phyloP scores from a whole-genome alignment of 2,797 vertebrate species.

The Coregonus suidteri region DNA sequence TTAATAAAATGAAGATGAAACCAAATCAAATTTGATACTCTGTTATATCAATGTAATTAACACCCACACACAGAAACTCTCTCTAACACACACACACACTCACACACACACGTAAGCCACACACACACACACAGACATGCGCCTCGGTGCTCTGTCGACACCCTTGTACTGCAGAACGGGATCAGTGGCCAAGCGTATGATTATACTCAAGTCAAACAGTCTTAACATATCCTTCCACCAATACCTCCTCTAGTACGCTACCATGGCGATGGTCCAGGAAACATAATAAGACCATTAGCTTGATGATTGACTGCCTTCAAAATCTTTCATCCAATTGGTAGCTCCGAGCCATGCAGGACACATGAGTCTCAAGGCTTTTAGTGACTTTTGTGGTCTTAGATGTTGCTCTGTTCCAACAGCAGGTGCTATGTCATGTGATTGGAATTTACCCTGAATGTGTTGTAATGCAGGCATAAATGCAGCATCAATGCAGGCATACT shows the following conservation, averaged over 20 bases:
- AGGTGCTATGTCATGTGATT: too few relatives aligned
- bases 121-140: constrained; percentile 8
- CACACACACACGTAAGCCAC: background rate
- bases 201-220: constrained; percentile 57
- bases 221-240: constrained; percentile 39
- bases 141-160: constrained; percentile 32
- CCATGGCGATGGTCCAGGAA: constrained; percentile 45
- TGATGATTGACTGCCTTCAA: too few relatives aligned
- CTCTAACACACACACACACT: constrained; percentile 15
- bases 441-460: too few relatives aligned
- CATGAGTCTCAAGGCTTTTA: too few relatives aligned
- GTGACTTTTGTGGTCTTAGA: too few relatives aligned
- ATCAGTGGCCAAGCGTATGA: constrained; percentile 69
- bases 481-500: too few relatives aligned
- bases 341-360: too few relatives aligned
- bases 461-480: too few relatives aligned
- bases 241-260: constrained; percentile 23
- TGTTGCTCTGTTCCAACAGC: too few relatives aligned
- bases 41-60: constrained; percentile 59
- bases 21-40: constrained; percentile 57
- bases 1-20: constrained; percentile 59
- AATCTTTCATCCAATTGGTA: too few relatives aligned
- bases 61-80: background rate
- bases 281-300: too few relatives aligned
- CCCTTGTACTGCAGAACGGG: constrained; percentile 49